These are phyloP conservation scores for Chymomyza procnemis DNA, from an alignment of 2,888 invertebrate species.

Conservation along the genomic window DNA sequence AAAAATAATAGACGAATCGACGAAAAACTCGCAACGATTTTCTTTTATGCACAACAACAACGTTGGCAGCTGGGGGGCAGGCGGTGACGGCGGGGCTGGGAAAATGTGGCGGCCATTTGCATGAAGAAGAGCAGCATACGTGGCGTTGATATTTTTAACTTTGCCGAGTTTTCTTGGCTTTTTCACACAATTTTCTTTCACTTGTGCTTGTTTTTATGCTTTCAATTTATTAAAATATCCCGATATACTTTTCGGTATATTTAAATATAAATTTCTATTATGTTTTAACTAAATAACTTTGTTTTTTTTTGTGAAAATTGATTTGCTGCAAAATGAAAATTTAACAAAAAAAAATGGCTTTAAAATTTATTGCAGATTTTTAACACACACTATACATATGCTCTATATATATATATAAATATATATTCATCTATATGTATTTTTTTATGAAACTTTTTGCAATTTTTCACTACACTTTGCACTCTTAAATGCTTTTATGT, in stretches of 20 bases:
- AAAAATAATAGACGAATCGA: background rate
- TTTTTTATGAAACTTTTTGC: conserved; percentile 10
- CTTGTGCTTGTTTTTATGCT: conserved; percentile 13
- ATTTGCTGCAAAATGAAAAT: background rate
- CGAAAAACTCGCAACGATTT: conserved; percentile 40
- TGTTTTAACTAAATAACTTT: background rate
- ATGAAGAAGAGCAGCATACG: conserved; percentile 57
- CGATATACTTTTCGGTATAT: background rate
- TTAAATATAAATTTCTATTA: background rate
- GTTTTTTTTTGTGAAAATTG: background rate
- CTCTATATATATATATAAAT: background rate
- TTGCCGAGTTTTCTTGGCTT: conserved; percentile 15
- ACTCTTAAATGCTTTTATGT: background rate
- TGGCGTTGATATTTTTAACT: conserved; percentile 66
- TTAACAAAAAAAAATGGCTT: background rate
- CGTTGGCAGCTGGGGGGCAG: conserved; percentile 32
- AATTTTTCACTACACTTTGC: conserved; percentile 7
- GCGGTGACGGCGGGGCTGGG: conserved; percentile 30
- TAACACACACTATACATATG: background rate
- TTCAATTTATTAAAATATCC: conserved; percentile 12
- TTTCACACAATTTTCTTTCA: conserved; percentile 11
- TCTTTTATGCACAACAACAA: conserved; percentile 31
- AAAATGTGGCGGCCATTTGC: conserved; percentile 30
- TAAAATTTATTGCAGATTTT: conserved; percentile 1
- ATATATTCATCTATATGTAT: conserved; percentile 2